phyloP scores from a whole-genome alignment of 2,797 vertebrate species.

The Simalia tracyae region DNA sequence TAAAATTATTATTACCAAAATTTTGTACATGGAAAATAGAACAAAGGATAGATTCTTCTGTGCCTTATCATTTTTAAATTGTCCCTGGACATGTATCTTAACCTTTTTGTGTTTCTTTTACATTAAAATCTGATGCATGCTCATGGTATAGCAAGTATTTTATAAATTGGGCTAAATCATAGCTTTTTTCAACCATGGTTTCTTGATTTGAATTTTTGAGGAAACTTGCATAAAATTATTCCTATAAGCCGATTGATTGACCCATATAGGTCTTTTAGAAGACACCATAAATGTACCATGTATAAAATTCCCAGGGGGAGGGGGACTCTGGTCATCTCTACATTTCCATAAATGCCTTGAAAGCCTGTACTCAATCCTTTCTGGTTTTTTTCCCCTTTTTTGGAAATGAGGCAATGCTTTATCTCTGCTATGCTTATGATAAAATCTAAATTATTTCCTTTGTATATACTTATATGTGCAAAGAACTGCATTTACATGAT shows the following conservation, averaged over 20 bases:
- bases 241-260: background rate
- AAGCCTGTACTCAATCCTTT: background rate
- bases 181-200: background rate
- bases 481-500: background rate
- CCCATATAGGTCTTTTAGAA: background rate
- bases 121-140: background rate
- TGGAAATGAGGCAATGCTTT: background rate
- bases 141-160: background rate
- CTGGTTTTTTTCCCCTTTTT: conserved; percentile 6
- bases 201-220: background rate
- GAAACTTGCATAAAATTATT: background rate
- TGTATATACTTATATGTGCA: background rate
- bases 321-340: background rate
- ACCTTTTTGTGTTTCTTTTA: background rate
- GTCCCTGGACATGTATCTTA: background rate
- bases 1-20: background rate
- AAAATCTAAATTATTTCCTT: background rate
- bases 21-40: background rate
- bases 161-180: background rate
- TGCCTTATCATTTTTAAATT: background rate
- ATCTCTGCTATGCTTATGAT: background rate
- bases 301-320: too few species aligned
- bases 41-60: background rate
- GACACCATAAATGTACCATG: background rate
- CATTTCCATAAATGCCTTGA: conserved; percentile 9